Percentiles rank a stretch among this genome's conserved stretches.
phyloP scores from a whole-genome alignment of 1,140 invertebrate species.

The Thaumetopoea pityocampa region DNA sequence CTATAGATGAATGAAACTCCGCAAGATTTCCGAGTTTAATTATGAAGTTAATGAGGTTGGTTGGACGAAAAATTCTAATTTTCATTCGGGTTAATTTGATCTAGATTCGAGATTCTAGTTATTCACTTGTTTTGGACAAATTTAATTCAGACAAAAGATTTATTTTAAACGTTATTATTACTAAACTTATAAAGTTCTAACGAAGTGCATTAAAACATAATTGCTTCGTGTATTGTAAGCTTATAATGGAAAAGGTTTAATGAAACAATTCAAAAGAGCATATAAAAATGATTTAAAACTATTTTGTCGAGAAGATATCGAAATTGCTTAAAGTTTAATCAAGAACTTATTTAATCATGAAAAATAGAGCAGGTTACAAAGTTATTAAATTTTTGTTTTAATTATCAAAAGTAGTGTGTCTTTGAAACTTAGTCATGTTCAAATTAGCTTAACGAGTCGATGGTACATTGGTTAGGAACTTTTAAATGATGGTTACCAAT shows the following conservation, averaged over 20 bases:
- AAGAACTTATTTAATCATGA: no score
- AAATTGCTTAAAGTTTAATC: no score
- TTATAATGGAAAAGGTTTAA: neutral
- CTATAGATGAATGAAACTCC: constrained; percentile 33
- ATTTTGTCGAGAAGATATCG: no score
- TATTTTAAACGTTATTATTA: constrained; percentile 27
- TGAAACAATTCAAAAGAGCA: neutral
- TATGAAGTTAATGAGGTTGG: constrained; percentile 63
- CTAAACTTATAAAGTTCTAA: constrained; percentile 12
- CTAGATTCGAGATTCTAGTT: constrained; percentile 39
- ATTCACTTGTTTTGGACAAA: constrained; percentile 37
- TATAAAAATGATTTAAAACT: no score
- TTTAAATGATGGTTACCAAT: no score
- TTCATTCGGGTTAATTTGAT: constrained; percentile 60
- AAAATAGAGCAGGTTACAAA: no score
- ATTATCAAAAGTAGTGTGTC: no score
- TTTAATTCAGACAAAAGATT: constrained; percentile 38
- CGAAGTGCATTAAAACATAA: constrained; percentile 1
- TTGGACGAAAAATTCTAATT: constrained; percentile 66
- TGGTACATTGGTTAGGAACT: no score
- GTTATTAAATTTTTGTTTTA: no score
- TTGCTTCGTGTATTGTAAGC: neutral
- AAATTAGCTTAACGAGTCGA: no score
- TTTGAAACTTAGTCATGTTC: no score
- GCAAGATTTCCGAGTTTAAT: constrained; percentile 53